Conservation (phyloP, 2,113 vertebrate species). For the Lontra canadensis region DNA sequence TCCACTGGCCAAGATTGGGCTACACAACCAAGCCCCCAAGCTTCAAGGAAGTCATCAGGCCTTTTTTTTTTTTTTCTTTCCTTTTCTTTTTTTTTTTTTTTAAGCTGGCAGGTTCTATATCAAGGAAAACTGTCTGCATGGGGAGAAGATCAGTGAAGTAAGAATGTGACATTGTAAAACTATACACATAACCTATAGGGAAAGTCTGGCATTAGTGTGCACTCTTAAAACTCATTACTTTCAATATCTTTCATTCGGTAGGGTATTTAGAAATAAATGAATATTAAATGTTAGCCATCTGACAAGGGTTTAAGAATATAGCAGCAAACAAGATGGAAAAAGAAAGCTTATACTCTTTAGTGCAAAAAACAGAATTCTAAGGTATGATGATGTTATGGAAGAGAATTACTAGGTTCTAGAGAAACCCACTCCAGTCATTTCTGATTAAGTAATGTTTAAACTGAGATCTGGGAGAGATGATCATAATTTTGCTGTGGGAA, state of each 20-base stretch:
- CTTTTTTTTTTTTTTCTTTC: conserved; percentile 24
- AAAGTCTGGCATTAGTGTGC: neutral
- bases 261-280: neutral
- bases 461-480: neutral
- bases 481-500: neutral
- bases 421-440: neutral
- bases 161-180: neutral
- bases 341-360: neutral
- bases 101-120: neutral
- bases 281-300: neutral
- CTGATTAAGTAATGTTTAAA: neutral
- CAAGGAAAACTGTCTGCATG: neutral
- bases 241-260: neutral
- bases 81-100: neutral
- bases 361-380: neutral
- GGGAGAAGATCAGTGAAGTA: neutral
- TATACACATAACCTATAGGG: neutral
- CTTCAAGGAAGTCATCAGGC: neutral
- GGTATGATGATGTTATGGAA: neutral
- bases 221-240: neutral
- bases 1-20: neutral
- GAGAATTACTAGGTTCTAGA: neutral
- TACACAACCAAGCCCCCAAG: neutral
- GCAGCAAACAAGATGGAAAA: neutral
- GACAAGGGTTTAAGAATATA: neutral